Percentiles rank a stretch among this genome's conserved stretches.
phyloP scores from a whole-genome alignment of 92 coral and sea anemone species.

The Phymanthus crucifer region DNA sequence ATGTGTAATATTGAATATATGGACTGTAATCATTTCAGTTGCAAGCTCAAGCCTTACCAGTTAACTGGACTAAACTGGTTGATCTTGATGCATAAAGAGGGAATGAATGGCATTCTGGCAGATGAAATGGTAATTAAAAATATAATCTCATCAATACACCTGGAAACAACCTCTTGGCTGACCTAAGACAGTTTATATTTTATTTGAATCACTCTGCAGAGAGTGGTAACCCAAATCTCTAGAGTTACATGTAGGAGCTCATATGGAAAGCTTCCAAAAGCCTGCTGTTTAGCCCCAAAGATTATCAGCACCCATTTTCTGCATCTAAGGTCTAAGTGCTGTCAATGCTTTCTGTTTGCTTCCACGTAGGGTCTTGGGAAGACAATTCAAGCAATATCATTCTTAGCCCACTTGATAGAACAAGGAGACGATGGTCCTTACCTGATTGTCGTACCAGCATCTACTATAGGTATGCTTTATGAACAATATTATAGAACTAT shows the following conservation, averaged over 20 bases:
- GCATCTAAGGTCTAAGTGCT: too few relatives aligned
- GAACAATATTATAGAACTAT: background rate
- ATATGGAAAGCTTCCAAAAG: too few relatives aligned
- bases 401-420: slow-evolving; percentile 84
- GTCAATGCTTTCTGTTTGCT: background rate
- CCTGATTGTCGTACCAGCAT: slow-evolving; percentile 85
- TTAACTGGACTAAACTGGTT: slow-evolving; percentile 90
- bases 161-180: too few relatives aligned
- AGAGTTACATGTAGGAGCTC: too few relatives aligned
- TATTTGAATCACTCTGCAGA: too few relatives aligned
- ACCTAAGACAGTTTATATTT: too few relatives aligned
- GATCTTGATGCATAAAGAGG: slow-evolving; percentile 73
- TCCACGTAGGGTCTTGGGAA: slow-evolving; percentile 84
- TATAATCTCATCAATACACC: background rate
- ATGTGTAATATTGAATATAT: background rate
- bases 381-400: slow-evolving; percentile 89
- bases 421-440: slow-evolving; percentile 82
- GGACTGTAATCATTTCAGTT: slow-evolving; percentile 23
- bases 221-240: too few relatives aligned
- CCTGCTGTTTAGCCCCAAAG: too few relatives aligned
- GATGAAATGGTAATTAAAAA: slow-evolving; percentile 84
- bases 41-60: slow-evolving; percentile 91
- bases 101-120: slow-evolving; percentile 82
- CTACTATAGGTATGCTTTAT: slow-evolving; percentile 70
- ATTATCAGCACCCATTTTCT: too few relatives aligned